Base-by-base conservation (phyloP, 2,888 invertebrate genomes). In the Therioaphis trifolii region DNA sequence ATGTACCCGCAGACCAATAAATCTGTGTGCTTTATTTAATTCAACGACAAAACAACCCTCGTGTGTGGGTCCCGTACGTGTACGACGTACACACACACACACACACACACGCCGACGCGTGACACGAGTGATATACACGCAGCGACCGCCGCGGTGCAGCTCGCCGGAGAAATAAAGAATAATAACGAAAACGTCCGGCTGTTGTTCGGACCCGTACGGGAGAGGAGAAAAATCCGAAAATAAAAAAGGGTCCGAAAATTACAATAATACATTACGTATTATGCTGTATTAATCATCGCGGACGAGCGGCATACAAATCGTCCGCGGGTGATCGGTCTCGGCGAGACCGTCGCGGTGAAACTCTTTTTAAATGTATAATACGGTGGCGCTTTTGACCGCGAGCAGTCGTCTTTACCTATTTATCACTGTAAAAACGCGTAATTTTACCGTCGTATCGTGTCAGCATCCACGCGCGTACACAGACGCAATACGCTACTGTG, bases 1-100 rank as follows among this genome's bases (percentile, higher is more conserved):
- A 27, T 35, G 11, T 7, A 43, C 78, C 78, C 78, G 78, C 78
- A 79, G 52, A 69, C 78, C 68, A 35, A 79, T 79, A 79, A 79
- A 79, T 79, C 78, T 55, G 68, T n/a, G 78, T 69, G 55, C 52
- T 52, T 27, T 52, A 78, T 68, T 40, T 3, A 29, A 49, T 0
- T 66, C 35, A 21, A 77, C 66, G 68, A 78, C 35, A 66, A 52
- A 78, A 52, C 68, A 27, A 55, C 78, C 78, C 78, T 69, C 69
- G 43, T 66, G n/a, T 18, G 40, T 79, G 52, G 52, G 68, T 14
- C 11, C 11, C n/a, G 11, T 55, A 55, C 55, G 18, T 21, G 21
- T 7, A 35, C 7, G 35, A 35, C 7, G 35, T 35, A 35, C 35
- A 35, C 35, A 35, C 35, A 35, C 35, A 35, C 3, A 35, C 35